Evolutionary conservation across 2,113 vertebrate species (phyloP).

Genomic region (Daubentonia madagascariensis): DNA sequence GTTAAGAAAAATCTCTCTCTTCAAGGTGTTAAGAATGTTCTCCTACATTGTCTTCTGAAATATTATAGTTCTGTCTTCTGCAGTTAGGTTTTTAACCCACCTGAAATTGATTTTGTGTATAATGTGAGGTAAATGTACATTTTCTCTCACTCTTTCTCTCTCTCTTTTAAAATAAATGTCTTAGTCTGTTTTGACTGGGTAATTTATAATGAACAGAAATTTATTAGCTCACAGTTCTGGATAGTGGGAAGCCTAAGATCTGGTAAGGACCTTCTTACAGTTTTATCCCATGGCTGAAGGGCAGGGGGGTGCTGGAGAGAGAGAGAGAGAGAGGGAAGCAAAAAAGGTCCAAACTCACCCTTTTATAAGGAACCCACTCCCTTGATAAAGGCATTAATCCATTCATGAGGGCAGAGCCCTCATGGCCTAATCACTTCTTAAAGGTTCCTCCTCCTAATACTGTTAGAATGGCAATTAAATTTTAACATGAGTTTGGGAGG

Average conservation of each 20-base stretch:
- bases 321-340: background rate
- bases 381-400: background rate
- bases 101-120: background rate
- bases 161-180: background rate
- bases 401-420: background rate
- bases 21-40: background rate
- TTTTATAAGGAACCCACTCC: background rate
- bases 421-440: background rate
- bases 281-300: background rate
- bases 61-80: background rate
- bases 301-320: background rate
- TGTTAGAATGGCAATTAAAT: background rate
- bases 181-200: background rate
- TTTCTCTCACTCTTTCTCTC: background rate
- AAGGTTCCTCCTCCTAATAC: background rate
- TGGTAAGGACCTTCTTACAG: background rate
- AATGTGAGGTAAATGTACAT: background rate
- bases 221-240: background rate
- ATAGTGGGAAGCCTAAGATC: background rate
- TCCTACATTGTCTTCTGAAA: background rate
- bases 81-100: background rate
- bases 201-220: background rate
- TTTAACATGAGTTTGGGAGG: background rate
- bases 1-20: background rate
- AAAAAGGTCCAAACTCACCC: background rate